Base-by-base conservation (phyloP, 2,113 vertebrate genomes). In the Crocuta crocuta region DNA sequence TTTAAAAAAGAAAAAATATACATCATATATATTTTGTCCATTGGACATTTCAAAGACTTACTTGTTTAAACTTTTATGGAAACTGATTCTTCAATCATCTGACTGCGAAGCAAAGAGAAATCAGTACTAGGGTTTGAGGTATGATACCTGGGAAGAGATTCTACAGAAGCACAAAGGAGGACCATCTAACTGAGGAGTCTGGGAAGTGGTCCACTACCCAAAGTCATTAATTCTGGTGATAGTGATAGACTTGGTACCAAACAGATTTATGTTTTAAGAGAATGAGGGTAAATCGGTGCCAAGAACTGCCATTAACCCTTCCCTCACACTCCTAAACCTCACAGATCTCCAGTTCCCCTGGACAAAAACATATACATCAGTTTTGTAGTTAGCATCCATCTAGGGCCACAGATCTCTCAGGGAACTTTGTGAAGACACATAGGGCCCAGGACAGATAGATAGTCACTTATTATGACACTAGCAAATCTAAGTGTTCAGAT, bases 11-110 rank as follows among this genome's bases (percentile, higher is more conserved):
- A 55, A 79, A 71, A 79, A 78, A 43, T n/a, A 85, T 17, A 3
- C 39, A 80, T 89, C 70, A 66, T 73, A 92, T 94, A 94, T 53
- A 89, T 85, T 88, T 89, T 13, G 24, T 96, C 63, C 70, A 58
- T 0, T 76, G 16, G 35, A 94, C 80, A 95, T 88, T 83, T n/a
- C 58, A 61, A 96, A 96, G 87, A 85, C 23, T 83, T 78, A 83
- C 45, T 19, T 91, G 68, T 7, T 95, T 33, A 93, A 33, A 89
- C n/a, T 65, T 93, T 58, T n/a, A 24, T 48, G 53, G 24, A 86
- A 89, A 93, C 13, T 28, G 19, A 73, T 53, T 71, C 45, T 55
- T 93, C 23, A 50, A 48, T 65, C n/a, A 68, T 85, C 86, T 93
- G 63, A 71, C 43, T 85, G 78, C 0, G 28, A 93, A 24, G 45